Evolutionary conservation across 2,888 invertebrate genomes (phyloP).

Genomic region (Polydrusus pterygomalis): DNA sequence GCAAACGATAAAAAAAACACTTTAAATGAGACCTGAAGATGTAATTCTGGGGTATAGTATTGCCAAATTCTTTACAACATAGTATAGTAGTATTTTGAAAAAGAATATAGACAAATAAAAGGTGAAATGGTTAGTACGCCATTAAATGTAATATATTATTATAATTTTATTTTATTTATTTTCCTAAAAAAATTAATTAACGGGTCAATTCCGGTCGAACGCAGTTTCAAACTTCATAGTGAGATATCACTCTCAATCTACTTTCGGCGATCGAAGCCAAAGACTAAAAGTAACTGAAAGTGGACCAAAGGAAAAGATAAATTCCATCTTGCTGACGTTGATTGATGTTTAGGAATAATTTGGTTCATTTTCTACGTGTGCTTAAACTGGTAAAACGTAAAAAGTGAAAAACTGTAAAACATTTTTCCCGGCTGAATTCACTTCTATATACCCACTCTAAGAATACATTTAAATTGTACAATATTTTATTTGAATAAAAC

Average conservation of each 20-base stretch:
- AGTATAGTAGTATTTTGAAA: too few species aligned
- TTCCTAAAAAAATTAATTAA: too few species aligned
- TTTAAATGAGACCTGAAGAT: too few species aligned
- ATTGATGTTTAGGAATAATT: conserved; percentile 22
- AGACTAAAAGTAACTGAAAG: conserved; percentile 26
- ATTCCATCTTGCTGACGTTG: conserved; percentile 16
- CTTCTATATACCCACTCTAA: background rate
- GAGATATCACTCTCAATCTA: conserved; percentile 25
- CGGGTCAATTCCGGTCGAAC: background rate
- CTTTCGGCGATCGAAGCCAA: conserved; percentile 27
- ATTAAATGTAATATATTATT: too few species aligned
- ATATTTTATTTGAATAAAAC: conserved; percentile 1
- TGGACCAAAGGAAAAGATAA: conserved; percentile 28
- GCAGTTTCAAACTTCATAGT: conserved; percentile 25
- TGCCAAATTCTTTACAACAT: too few species aligned
- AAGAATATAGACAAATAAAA: too few species aligned
- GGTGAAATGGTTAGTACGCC: too few species aligned
- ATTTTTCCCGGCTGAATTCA: conserved; percentile 2
- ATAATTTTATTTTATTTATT: too few species aligned
- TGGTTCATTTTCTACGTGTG: conserved; percentile 17
- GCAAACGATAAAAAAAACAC: too few species aligned
- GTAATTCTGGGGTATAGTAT: too few species aligned
- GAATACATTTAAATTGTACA: background rate
- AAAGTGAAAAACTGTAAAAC: conserved; percentile 13
- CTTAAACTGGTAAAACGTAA: conserved; percentile 10